Evolutionary conservation across 2,113 vertebrate species (phyloP), one percentile per base, ranked within the genome.

Genomic region (Meleagris gallopavo): DNA sequence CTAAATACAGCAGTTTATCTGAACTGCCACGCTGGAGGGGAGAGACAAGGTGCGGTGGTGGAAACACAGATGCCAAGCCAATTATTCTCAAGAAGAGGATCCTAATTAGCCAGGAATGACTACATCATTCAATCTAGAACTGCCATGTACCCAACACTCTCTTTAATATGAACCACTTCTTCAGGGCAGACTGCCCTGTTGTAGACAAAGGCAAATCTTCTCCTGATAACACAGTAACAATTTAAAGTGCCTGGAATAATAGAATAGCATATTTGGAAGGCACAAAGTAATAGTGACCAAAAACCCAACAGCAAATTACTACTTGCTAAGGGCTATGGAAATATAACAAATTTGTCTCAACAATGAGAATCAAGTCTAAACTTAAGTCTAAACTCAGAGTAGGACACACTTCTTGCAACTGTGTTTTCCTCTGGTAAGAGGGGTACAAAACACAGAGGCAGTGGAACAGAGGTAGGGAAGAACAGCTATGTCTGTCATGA

Each of bases 1-100:
- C 22, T 46, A 83, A 80, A 81, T n/a, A 50, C 2, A 92, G 18
- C 27, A 58, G 79, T 24, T 36, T 92, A 29, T 34, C 55, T 70
- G 32, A 88, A 60, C 40, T 54, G 64, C 30, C 13, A 72, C n/a
- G 65, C 12, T 36, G 41, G 9, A 83, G 19, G 20, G n/a, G 48
- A 89, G 30, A 87, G 36, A 82, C 27, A 46, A 89, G 30, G 32
- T 20, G 19, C 25, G 17, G 76, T 54, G 34, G 27, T 71, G 70
- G 74, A 92, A 92, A 95, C 43, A 61, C 66, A 90, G 55, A 90
- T n/a, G 72, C 70, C 30, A 83, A 95, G 55, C 87, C 93, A 94
- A 66, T 91, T 67, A 86, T 60, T 89, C 27, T 87, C 69, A 87
- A 52, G 75, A 87, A 95, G 43, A 43, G 27, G 24, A 76, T 67